Percentiles rank a stretch among this genome's conserved stretches.
phyloP scores from a whole-genome alignment of 2,888 invertebrate species.

The Anthrax anthrax region DNA sequence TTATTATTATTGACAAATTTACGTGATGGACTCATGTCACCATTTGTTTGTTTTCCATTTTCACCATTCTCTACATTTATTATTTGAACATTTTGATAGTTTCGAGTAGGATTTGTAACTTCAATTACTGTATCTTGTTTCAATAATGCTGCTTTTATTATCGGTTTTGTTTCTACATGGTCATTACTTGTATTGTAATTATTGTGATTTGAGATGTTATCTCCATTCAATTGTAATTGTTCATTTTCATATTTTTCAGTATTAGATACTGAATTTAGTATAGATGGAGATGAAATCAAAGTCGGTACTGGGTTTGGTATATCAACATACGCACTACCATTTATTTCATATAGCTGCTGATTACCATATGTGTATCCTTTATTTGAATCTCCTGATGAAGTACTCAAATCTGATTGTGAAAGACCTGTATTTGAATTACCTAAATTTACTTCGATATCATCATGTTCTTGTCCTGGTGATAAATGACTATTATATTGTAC shows the following conservation, averaged over 20 bases:
- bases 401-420: constrained; percentile 66
- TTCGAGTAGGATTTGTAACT: background rate
- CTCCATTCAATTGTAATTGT: background rate
- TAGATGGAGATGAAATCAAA: background rate
- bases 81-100: background rate
- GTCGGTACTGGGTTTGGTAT: background rate
- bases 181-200: constrained; percentile 15
- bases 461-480: background rate
- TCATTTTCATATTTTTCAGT: background rate
- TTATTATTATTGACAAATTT: constrained; percentile 35
- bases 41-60: background rate
- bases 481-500: too few species aligned
- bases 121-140: constrained; percentile 45
- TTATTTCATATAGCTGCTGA: constrained; percentile 48
- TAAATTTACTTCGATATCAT: constrained; percentile 22
- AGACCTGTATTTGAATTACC: constrained; percentile 57
- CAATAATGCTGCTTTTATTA: constrained; percentile 54
- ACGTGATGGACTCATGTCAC: constrained; percentile 22
- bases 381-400: constrained; percentile 56
- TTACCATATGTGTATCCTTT: constrained; percentile 67
- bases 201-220: constrained; percentile 7
- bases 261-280: background rate
- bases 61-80: background rate
- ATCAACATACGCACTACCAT: background rate
- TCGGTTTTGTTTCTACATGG: constrained; percentile 43